Evolutionary conservation across 2,888 invertebrate genomes (phyloP).

Genomic region (Andrena haemorrhoa): DNA sequence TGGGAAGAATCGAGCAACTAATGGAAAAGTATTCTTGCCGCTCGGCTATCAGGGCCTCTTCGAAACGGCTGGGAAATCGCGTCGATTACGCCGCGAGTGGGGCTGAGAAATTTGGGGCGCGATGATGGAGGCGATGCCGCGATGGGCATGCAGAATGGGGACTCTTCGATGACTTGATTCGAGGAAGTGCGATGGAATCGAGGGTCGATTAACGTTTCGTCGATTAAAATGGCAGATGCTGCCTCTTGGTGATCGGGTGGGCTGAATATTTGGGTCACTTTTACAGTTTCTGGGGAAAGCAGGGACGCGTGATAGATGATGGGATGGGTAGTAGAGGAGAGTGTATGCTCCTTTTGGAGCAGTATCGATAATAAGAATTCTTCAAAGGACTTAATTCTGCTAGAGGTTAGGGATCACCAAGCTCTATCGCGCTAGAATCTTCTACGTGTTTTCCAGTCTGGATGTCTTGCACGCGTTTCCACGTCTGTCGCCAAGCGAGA

Average conservation of each 20-base stretch:
- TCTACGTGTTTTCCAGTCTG: background rate
- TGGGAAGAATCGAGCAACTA: constrained; percentile 40
- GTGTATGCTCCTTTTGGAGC: too few relatives aligned
- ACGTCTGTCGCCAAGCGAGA: background rate
- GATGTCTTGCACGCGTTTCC: background rate
- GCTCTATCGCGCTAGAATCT: background rate
- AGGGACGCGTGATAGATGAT: background rate
- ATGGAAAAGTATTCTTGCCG: constrained; percentile 39
- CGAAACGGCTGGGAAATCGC: constrained; percentile 14
- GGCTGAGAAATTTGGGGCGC: constrained; percentile 14
- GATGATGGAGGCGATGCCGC: background rate
- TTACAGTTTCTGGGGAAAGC: background rate
- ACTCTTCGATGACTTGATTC: constrained; percentile 17
- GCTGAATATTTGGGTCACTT: background rate
- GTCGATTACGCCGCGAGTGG: constrained; percentile 42
- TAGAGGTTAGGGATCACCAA: background rate
- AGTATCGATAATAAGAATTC: too few relatives aligned
- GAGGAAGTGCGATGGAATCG: background rate
- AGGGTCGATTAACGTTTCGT: constrained; percentile 14
- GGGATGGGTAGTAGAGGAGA: too few relatives aligned
- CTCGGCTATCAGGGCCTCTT: constrained; percentile 2
- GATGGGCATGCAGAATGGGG: too few relatives aligned
- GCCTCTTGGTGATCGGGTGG: background rate
- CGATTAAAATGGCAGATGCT: background rate
- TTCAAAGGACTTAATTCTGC: too few relatives aligned